Base-by-base conservation (phyloP, 2,797 vertebrate genomes). In the Leucoraja ocellata region DNA sequence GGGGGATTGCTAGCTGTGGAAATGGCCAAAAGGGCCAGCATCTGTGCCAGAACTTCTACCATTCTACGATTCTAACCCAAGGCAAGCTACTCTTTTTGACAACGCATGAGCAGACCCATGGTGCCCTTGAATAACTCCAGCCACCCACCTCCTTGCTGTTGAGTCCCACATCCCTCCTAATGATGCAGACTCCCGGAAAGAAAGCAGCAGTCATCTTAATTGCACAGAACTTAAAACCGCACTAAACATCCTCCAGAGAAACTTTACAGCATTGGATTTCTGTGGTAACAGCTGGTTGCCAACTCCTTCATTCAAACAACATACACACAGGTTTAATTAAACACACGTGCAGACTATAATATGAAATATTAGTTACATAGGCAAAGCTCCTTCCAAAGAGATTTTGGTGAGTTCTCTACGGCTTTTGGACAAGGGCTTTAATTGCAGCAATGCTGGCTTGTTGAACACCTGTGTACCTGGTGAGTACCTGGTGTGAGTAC, bases 251-350 rank as follows among this genome's bases (percentile, higher is more conserved):
- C 36, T 88, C 16, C 36, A 68, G 63, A 28, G 61, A 18, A 36
- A 36, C 5, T 88, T 88, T 36, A 21, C 36, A 68, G 63, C 4
- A 2, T 36, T 36, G 65, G 14, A 88, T 65, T 1, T 88, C 84
- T 36, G 63, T 32, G 63, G n/a, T 63, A 18, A 32, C 36, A 88
- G 68, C 63, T 88, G 21, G 61, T 36, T 18, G 61, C 84, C 28
- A 88, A 65, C 65, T 88, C 84, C n/a, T 88, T 65, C 61, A 18
- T 21, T 88, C 61, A 65, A 88, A 21, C 18, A 88, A 65, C 61
- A 65, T 65, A n/a, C 84, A 88, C 61, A 32, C 84, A 10, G 14
- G n/a, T 88, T 88, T 88, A 68, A 68, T 88, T 68, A 65, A 88
- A 68, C 16, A 36, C 84, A 68, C 16, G 18, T 36, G 84, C 18